Evolutionary conservation across 2,888 invertebrate species (phyloP).

Genomic region (Hypomecis atomaria): DNA sequence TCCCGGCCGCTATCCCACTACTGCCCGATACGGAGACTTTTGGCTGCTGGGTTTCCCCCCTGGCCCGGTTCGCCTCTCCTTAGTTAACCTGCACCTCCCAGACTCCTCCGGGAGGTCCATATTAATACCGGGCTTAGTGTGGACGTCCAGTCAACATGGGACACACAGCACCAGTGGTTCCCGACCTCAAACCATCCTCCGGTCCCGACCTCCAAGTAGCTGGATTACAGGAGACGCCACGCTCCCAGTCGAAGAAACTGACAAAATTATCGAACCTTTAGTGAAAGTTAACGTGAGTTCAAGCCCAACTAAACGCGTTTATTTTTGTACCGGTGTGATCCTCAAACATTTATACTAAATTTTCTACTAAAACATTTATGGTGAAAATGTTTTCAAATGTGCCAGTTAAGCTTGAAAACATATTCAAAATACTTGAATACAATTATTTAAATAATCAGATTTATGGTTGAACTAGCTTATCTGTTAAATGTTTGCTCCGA

Average conservation of each 20-base stretch:
- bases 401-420: too few species aligned
- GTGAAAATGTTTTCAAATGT: background rate
- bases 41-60: constrained; percentile 99
- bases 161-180: constrained; percentile 72
- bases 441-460: too few species aligned
- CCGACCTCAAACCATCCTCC: constrained; percentile 95
- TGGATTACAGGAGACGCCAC: constrained; percentile 99
- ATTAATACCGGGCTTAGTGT: constrained; percentile 99
- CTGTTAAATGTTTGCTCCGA: too few species aligned
- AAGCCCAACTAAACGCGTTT: constrained; percentile 43
- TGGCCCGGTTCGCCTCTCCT: constrained; percentile 99
- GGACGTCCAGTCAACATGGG: constrained; percentile 94
- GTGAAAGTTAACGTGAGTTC: constrained; percentile 43
- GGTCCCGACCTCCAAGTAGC: constrained; percentile 96
- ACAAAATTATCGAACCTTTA: constrained; percentile 48
- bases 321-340: background rate
- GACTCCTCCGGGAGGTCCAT: constrained; percentile 96
- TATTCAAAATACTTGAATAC: too few species aligned
- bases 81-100: constrained; percentile 90
- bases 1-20: constrained; percentile 95
- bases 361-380: too few species aligned
- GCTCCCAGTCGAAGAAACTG: constrained; percentile 89
- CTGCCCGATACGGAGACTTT: constrained; percentile 99
- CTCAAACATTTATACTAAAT: too few species aligned
- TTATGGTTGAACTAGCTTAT: too few species aligned